These are phyloP conservation scores for Lithophane semibrunnea DNA, from an alignment of 2,888 invertebrate species.

Conservation along the genomic window DNA sequence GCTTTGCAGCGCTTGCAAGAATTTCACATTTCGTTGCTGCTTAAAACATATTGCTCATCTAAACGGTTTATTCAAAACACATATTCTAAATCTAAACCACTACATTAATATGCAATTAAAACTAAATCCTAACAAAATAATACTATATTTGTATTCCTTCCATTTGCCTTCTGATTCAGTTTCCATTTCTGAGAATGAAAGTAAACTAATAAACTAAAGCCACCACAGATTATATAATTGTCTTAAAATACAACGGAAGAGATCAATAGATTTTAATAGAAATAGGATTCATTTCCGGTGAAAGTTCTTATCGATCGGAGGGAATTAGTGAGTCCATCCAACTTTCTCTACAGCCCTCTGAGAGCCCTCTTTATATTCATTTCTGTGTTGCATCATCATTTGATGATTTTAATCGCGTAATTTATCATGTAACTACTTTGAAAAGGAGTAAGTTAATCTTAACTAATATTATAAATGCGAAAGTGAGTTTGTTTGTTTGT, in stretches of 20 bases:
- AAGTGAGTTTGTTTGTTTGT: too few species aligned
- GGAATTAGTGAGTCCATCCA: constrained; percentile 63
- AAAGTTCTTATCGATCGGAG: constrained; percentile 72
- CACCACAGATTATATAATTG: not conserved
- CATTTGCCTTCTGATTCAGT: constrained; percentile 19
- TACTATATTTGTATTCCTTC: not conserved
- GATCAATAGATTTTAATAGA: constrained; percentile 47
- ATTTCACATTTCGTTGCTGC: not conserved
- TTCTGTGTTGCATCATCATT: constrained; percentile 55
- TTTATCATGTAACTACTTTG: constrained; percentile 5
- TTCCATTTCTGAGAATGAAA: constrained; percentile 29
- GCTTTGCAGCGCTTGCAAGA: not conserved
- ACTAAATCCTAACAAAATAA: constrained; percentile 6
- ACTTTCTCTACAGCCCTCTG: constrained; percentile 72
- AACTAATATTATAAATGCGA: too few species aligned
- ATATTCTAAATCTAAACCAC: not conserved
- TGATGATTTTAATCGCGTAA: constrained; percentile 32
- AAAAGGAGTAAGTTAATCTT: not conserved
- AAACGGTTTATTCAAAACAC: not conserved
- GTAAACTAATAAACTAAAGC: not conserved
- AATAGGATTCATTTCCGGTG: constrained; percentile 69
- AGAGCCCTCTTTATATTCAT: constrained; percentile 53
- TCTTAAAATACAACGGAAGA: constrained; percentile 39
- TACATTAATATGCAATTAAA: not conserved
- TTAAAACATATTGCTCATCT: not conserved